Evolutionary conservation across 2,797 vertebrate species (phyloP).

Genomic region (Anguilla marmorata): DNA sequence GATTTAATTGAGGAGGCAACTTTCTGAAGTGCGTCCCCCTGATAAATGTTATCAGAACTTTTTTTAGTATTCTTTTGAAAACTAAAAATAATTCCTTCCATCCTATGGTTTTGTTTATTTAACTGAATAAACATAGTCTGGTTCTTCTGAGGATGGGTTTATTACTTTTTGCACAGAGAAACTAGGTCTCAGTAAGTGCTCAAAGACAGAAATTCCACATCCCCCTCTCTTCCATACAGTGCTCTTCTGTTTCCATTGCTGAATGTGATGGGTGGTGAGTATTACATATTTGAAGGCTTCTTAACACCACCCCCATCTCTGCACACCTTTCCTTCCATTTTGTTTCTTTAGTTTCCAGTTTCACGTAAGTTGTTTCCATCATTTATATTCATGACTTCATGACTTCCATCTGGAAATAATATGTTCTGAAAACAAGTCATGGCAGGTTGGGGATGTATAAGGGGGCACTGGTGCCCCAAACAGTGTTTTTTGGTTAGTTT

Average conservation of each 20-base stretch:
- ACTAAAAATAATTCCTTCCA: neutral
- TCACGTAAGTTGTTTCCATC: slow-evolving; percentile 73
- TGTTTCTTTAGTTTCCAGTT: slow-evolving; percentile 80
- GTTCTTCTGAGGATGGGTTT: slow-evolving; percentile 26
- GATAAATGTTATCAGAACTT: neutral
- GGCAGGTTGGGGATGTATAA: slow-evolving; percentile 64
- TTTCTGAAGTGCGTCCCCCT: neutral
- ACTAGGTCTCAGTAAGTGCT: neutral
- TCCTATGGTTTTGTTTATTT: slow-evolving; percentile 54
- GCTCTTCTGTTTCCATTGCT: slow-evolving; percentile 55
- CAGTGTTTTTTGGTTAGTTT: slow-evolving; percentile 1
- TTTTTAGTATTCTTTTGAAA: neutral
- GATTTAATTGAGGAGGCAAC: neutral
- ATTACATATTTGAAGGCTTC: slow-evolving; percentile 38
- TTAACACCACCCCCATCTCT: slow-evolving; percentile 45
- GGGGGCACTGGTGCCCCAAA: slow-evolving; percentile 1
- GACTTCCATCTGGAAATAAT: slow-evolving; percentile 81
- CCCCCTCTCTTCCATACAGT: slow-evolving; percentile 37
- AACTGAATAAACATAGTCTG: slow-evolving; percentile 33
- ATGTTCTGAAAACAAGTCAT: slow-evolving; percentile 74
- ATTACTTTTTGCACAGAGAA: neutral
- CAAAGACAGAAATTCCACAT: slow-evolving; percentile 22
- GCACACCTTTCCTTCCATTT: slow-evolving; percentile 57
- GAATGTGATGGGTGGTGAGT: slow-evolving; percentile 62
- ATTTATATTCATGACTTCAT: slow-evolving; percentile 77